phyloP scores from a whole-genome alignment of 2,888 invertebrate species.

The Phragmatobia fuliginosa region DNA sequence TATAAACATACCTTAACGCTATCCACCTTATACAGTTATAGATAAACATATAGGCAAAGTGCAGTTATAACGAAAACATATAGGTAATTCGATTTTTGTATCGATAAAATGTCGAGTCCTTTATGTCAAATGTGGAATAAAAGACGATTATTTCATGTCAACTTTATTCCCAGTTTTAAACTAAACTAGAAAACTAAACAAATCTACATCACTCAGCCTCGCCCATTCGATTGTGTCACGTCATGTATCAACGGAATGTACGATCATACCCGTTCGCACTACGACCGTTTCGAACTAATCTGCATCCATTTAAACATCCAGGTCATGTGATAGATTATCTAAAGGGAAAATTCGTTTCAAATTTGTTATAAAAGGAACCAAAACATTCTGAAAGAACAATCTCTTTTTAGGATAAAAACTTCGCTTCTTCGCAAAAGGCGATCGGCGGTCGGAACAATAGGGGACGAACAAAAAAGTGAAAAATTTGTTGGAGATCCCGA shows the following conservation, averaged over 20 bases:
- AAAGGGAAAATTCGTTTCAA: conserved; percentile 29
- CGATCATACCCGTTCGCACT: conserved; percentile 44
- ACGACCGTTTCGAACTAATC: conserved; percentile 46
- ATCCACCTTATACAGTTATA: too few relatives aligned
- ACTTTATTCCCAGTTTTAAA: background rate
- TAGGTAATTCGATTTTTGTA: too few relatives aligned
- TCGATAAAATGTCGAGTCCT: too few relatives aligned
- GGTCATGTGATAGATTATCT: conserved; percentile 50
- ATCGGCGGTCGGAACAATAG: conserved; percentile 31
- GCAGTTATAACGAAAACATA: too few relatives aligned
- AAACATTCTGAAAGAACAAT: conserved; percentile 30
- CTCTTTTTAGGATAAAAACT: conserved; percentile 24
- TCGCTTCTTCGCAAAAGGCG: conserved; percentile 22
- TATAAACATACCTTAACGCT: too few relatives aligned
- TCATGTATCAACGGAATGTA: conserved; percentile 52
- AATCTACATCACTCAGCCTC: conserved; percentile 36
- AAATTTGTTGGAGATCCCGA: conserved; percentile 25
- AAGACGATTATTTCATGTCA: background rate
- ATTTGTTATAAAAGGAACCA: conserved; percentile 25
- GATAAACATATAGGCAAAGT: too few relatives aligned
- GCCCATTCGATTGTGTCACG: conserved; percentile 36
- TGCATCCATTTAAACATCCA: conserved; percentile 46
- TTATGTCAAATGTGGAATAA: too few relatives aligned
- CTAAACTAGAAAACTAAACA: conserved; percentile 2
- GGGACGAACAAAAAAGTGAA: conserved; percentile 30